Evolutionary conservation across 1,140 invertebrate genomes (phyloP).

Genomic region (Pachypeltis micranthus): DNA sequence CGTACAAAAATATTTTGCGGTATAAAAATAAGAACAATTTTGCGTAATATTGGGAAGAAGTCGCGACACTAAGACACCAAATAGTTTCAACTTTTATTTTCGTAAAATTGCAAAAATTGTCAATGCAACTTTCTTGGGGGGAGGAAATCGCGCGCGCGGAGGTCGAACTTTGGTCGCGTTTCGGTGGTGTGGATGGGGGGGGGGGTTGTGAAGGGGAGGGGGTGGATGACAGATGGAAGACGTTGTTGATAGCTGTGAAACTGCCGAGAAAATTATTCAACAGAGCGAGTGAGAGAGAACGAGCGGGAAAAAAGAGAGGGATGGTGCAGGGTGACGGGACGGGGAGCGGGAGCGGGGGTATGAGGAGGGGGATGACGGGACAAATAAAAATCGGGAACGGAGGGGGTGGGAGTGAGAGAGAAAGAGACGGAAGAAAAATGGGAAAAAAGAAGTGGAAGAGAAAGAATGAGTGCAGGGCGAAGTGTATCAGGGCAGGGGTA

Average conservation of each 20-base stretch:
- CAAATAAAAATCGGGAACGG: not conserved
- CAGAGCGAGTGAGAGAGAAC: not conserved
- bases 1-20: not conserved
- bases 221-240: too few relatives aligned
- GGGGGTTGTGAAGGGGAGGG: not conserved
- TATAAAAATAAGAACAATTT: too few relatives aligned
- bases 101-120: too few relatives aligned
- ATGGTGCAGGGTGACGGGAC: not conserved
- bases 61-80: too few relatives aligned
- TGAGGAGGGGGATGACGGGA: not conserved
- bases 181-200: not conserved
- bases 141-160: too few relatives aligned
- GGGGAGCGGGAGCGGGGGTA: not conserved
- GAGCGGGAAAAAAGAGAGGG: not conserved
- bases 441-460: not conserved
- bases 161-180: too few relatives aligned
- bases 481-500: conserved; percentile 5
- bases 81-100: too few relatives aligned
- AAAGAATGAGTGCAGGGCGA: conserved; percentile 1
- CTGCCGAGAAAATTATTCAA: not conserved
- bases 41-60: too few relatives aligned
- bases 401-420: conserved; percentile 4
- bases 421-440: too few relatives aligned
- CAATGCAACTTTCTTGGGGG: too few relatives aligned
- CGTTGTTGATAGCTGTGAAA: not conserved